Conservation (phyloP, 2,113 vertebrate species). For the Paraplagusia blochii region DNA sequence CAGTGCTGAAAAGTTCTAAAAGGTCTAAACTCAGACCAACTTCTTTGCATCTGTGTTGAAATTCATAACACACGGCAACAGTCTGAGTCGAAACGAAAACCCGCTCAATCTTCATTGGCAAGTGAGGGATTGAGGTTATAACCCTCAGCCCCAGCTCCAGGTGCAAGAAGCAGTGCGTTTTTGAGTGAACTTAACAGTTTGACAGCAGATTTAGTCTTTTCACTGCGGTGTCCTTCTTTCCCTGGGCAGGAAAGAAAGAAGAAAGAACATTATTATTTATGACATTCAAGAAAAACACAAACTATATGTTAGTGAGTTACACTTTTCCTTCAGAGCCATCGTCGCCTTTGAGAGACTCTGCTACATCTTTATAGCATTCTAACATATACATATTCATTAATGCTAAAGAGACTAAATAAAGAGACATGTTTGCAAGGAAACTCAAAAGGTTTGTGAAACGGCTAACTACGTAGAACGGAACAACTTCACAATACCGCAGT, state of each 20-base stretch:
- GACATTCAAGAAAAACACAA: not conserved
- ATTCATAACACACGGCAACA: slow-evolving; percentile 32
- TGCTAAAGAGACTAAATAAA: no score
- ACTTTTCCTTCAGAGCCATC: slow-evolving; percentile 11
- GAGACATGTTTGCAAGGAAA: slow-evolving; percentile 1
- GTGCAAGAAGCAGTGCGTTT: slow-evolving; percentile 7
- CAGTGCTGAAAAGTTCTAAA: slow-evolving; percentile 5
- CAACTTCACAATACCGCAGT: slow-evolving; percentile 5
- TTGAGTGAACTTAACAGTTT: slow-evolving; percentile 26
- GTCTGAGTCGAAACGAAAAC: slow-evolving; percentile 44
- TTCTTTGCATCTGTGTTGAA: slow-evolving; percentile 32
- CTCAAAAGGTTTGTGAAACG: slow-evolving; percentile 24
- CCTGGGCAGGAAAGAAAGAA: slow-evolving; percentile 1
- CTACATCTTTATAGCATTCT: no score
- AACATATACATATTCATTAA: slow-evolving; percentile 25
- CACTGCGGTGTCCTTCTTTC: not conserved
- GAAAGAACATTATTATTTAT: slow-evolving; percentile 29
- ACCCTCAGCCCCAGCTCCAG: slow-evolving; percentile 39
- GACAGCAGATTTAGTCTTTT: slow-evolving; percentile 18
- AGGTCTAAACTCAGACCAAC: slow-evolving; percentile 31
- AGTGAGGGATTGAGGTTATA: slow-evolving; percentile 61
- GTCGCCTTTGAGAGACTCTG: no score
- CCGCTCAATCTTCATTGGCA: slow-evolving; percentile 41
- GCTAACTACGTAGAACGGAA: slow-evolving; percentile 17
- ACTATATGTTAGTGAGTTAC: not conserved